Evolutionary conservation across 2,113 vertebrate species (phyloP), one percentile per base, ranked within the genome.

Genomic region (Sinocyclocheilus anshuiensis): DNA sequence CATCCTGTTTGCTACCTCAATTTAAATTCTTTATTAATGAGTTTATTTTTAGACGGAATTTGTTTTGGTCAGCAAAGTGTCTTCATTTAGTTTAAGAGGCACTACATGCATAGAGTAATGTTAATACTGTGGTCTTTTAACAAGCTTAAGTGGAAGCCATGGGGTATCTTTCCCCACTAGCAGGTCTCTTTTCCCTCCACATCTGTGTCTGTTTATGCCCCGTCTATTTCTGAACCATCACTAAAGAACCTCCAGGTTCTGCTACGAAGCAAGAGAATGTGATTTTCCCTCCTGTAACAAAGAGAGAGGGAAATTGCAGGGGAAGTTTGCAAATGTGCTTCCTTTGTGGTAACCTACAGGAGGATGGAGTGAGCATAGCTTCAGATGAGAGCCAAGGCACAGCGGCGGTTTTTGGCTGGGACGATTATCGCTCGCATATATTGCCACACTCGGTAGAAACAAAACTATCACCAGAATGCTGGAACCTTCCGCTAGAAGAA

Each of bases 391-490:
- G 83, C 90, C 50, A 84, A 89, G 78, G 86, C 85, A 76, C 63
- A 86, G 87, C 77, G 80, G 89, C 87, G 83, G 91, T 90, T 88
- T 20, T 92, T 92, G 91, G 91, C 92, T 91, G 87, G 86, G 87
- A 90, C 85, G 88, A 87, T 91, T 92, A 94, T 93, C 91, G 42
- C 89, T 87, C 69, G 72, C 87, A 87, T 90, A 88, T 87, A 87
- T 86, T 87, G 89, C 88, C 80, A 86, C 80, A 88, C 87, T 74
- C 88, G 87, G 89, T 86, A 91, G 83, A 90, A 93, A 91, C 86
- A 87, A 69, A 85, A 87, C 83, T 87, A 84, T 91, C 84, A 81
- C 87, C 86, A 91, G 89, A 91, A 84, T 83, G 88, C 57, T 82
- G 67, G 87, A 89, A 90, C 83, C 85, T 89, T 90, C 84, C 74